Base-by-base conservation (phyloP, 2,888 invertebrate genomes). In the Metacarcinus magister region DNA sequence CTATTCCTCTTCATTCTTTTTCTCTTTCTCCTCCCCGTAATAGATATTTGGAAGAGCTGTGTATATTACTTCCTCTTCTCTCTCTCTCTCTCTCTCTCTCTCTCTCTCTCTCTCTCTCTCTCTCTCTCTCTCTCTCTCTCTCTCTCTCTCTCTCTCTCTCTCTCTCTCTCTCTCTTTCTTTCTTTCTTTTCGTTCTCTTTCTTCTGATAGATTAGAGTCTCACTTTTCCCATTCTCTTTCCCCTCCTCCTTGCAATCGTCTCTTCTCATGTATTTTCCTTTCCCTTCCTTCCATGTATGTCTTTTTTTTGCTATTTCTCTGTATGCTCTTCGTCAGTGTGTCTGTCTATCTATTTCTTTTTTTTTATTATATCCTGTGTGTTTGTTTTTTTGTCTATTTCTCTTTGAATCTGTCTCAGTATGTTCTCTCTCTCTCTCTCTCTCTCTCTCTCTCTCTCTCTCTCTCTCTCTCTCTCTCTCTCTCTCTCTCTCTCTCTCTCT, bases 101-200 rank as follows among this genome's bases (percentile, higher is more conserved):
- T 48, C 48, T 48, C 48, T 48, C 48, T 48, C 48, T 48, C 48
- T 48, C 48, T 48, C 48, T 48, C 48, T 48, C 48, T 48, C 48
- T 48, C 48, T 48, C 48, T 48, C 48, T 48, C 48, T 48, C 48
- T 54, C 54, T 54, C 8, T 54, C 54, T 54, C 54, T 54, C 54
- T 54, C 54, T 54, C 8, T 54, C 8, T 48, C 48, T 48, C 48
- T 48, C 48, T 48, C 48, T 48, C 48, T 48, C 48, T 48, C 48
- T 48, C 48, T 48, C 48, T 48, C 48, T 48, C 48, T 48, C 48
- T 48, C 48, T 48, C 48, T 48, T 10, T 48, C 48, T 48, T 7
- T 54, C 54, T 23, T 67, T 67, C 67, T 67, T 67, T 67, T 67
- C 67, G n/a, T 67, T 67, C 67, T 67, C 67, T 67, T n/a, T 67